phyloP scores from a whole-genome alignment of 2,888 invertebrate species.

The Diarsia dahlii region DNA sequence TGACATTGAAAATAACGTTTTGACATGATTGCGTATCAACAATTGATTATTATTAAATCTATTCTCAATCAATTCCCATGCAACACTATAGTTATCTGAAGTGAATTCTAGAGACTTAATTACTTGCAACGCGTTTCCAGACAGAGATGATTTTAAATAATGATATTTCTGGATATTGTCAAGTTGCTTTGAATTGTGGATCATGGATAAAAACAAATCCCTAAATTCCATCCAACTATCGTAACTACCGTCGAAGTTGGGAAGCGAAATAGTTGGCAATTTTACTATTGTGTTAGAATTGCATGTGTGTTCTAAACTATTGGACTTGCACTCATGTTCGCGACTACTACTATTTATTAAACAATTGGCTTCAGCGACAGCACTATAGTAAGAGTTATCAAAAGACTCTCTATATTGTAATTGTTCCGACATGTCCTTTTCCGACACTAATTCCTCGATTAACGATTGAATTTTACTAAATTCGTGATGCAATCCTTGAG shows the following conservation, averaged over 20 bases:
- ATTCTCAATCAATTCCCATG: too few species aligned
- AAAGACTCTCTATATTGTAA: constrained; percentile 1
- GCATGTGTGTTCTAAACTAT: not conserved
- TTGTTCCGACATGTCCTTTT: constrained; percentile 9
- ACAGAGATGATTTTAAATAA: too few species aligned
- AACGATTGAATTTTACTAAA: not conserved
- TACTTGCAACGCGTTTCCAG: too few species aligned
- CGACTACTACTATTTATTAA: not conserved
- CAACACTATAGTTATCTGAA: too few species aligned
- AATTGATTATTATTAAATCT: too few species aligned
- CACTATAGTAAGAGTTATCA: constrained; percentile 3
- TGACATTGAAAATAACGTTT: too few species aligned
- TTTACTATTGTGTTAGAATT: constrained; percentile 3
- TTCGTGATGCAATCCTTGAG: not conserved
- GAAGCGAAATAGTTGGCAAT: constrained; percentile 10
- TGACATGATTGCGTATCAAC: too few species aligned
- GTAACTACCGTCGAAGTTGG: constrained; percentile 2
- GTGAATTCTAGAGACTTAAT: too few species aligned
- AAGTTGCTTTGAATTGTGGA: not conserved
- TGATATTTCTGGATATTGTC: too few species aligned
- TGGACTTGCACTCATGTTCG: not conserved
- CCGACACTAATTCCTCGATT: constrained; percentile 2
- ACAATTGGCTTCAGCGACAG: not conserved
- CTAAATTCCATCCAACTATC: constrained; percentile 8
- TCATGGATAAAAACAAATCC: not conserved